Base-by-base conservation (phyloP, 1,140 invertebrate genomes). In the Phocides pigmalion region DNA sequence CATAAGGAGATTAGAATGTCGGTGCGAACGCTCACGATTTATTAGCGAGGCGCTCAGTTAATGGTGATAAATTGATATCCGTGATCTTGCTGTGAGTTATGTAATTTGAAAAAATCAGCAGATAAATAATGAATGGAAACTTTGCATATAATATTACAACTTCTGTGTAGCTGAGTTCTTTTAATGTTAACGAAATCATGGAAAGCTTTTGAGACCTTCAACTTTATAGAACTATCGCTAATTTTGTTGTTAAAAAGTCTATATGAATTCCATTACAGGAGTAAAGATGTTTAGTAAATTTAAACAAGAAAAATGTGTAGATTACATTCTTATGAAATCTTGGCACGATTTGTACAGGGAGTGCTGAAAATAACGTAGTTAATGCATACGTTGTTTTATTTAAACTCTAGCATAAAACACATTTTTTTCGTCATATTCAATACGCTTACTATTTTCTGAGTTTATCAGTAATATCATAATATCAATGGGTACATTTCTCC, bases 1-100 rank as follows among this genome's bases (percentile, higher is more conserved):
- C 68, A 71, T 72, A 73, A 65, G 74, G 75, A 63, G 68, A 67
- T 76, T 73, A 80, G 72, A 81, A 79, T 76, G 74, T 70, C 50
- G 70, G 58, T 66, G 42, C 47, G 64, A 65, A 5, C 46, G 54
- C 16, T 59, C 53, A 56, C 41, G 54, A 59, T 32, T 28, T 59
- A 47, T 32, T 46, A 46, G 22, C 54, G 54, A 32, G 41, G 42
- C 16, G 25, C 42, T 59, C 41, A 3, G 54, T 47, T 46, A 44
- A 47, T 28, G 14, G 22, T 44, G 54, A 58, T 58, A 44, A 44
- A 58, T 58, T 22, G 39, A 44, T 58, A 58, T 58, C 53, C 50
- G 50, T 51, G 49, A 51, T 51, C 22, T 49, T 51, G 32, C 32
- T 50, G 32, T 51, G 49, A 14, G 49, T 51, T 51, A 51, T 37